phyloP scores from a whole-genome alignment of 2,113 vertebrate genomes.

The Columba janthina region DNA sequence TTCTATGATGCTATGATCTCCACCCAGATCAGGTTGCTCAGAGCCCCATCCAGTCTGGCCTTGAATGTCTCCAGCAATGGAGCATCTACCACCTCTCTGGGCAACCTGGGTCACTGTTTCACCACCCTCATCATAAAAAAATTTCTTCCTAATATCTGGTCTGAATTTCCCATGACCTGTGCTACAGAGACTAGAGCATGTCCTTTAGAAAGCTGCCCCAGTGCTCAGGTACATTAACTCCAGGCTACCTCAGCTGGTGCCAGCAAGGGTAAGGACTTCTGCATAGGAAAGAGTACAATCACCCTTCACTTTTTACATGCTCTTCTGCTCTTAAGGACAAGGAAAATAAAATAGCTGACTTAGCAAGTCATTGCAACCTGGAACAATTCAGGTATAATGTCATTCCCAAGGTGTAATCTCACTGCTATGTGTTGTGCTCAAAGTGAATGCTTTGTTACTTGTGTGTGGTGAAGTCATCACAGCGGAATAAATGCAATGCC shows the following conservation, averaged over 20 bases:
- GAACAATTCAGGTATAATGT: background rate
- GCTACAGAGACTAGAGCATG: accelerated
- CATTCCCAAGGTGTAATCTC: background rate
- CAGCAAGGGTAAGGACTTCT: background rate
- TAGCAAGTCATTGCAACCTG: background rate
- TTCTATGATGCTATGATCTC: too few relatives aligned
- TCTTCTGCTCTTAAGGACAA: background rate
- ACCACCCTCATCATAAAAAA: too few relatives aligned
- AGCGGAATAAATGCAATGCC: background rate
- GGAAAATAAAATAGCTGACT: background rate
- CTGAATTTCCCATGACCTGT: background rate
- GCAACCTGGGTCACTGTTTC: too few relatives aligned
- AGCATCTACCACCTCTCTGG: too few relatives aligned
- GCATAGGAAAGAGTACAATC: background rate
- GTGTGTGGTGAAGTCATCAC: background rate
- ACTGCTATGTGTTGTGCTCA: background rate
- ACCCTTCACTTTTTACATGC: background rate
- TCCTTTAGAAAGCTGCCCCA: background rate
- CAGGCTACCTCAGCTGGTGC: background rate
- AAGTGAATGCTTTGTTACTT: background rate
- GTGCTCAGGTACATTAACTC: background rate
- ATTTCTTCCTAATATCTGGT: too few relatives aligned
- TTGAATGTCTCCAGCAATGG: too few relatives aligned
- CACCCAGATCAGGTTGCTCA: too few relatives aligned
- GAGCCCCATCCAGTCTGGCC: too few relatives aligned